A percentile compares a stretch with the other conserved stretches of the same genome.
These are phyloP conservation scores for Mystacides longicornis DNA, from an alignment of 2,888 invertebrate species.

Conservation along the genomic window DNA sequence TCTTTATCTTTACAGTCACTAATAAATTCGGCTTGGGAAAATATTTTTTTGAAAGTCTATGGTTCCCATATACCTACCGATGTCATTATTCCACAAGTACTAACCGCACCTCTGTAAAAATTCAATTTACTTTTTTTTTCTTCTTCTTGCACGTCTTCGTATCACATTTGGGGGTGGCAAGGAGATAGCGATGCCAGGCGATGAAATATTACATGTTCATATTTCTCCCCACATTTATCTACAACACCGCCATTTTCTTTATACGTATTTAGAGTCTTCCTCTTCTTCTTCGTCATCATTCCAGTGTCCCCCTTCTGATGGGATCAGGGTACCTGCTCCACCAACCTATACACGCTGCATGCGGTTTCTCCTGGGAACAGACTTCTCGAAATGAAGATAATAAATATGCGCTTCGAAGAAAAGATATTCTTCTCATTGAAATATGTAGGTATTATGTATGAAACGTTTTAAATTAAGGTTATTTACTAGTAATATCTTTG, in stretches of 20 bases:
- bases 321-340: neutral
- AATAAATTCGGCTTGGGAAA: too few species aligned
- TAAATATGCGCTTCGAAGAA: neutral
- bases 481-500: too few species aligned
- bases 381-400: neutral
- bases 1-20: too few species aligned
- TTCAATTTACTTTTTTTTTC: conserved; percentile 26
- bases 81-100: too few species aligned
- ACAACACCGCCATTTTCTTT: conserved; percentile 18
- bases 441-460: too few species aligned
- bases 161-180: conserved; percentile 22
- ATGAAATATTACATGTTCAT: conserved; percentile 27
- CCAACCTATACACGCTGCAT: too few species aligned
- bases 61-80: too few species aligned
- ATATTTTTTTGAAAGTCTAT: too few species aligned
- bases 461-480: too few species aligned
- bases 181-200: conserved; percentile 17
- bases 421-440: neutral
- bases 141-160: conserved; percentile 16
- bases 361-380: neutral
- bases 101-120: conserved; percentile 21
- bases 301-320: neutral
- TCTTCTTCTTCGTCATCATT: neutral
- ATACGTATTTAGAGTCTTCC: conserved; percentile 16
- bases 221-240: conserved; percentile 17